Percentiles rank a stretch among this genome's conserved stretches.
Evolutionary conservation across 1,140 invertebrate genomes (phyloP).

Genomic region (Heterodera schachtii): DNA sequence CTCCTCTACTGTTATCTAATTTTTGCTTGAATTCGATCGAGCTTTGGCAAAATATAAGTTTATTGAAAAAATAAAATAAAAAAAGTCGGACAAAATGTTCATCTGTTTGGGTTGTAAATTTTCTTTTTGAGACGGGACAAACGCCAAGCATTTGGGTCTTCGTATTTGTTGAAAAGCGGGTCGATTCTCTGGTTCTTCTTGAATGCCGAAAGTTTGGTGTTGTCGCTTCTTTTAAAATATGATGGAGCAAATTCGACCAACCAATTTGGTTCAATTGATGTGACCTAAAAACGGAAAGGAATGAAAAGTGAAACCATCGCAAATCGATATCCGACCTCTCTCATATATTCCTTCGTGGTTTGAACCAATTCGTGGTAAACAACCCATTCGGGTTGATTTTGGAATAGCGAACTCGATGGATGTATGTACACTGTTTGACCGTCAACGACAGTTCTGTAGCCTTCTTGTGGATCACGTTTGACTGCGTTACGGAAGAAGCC

Average conservation of each 20-base stretch:
- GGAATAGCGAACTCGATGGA: conserved; percentile 94
- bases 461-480: conserved; percentile 98
- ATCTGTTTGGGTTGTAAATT: conserved; percentile 67
- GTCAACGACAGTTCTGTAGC: conserved; percentile 94
- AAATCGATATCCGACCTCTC: conserved; percentile 79
- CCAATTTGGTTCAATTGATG: conserved; percentile 98
- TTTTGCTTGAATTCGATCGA: too few relatives aligned
- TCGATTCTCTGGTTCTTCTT: conserved; percentile 98
- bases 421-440: conserved; percentile 98
- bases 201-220: conserved; percentile 95
- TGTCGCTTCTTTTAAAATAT: conserved; percentile 99
- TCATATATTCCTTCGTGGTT: conserved; percentile 99
- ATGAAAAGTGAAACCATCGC: neutral
- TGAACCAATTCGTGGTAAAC: conserved; percentile 98
- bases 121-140: conserved; percentile 84
- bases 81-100: conserved; percentile 30
- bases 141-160: conserved; percentile 97
- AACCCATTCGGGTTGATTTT: conserved; percentile 97
- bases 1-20: too few relatives aligned
- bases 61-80: neutral
- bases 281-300: conserved; percentile 67
- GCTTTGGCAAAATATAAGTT: too few relatives aligned
- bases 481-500: conserved; percentile 98
- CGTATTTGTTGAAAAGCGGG: conserved; percentile 97
- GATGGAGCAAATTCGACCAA: conserved; percentile 97